phyloP scores from a whole-genome alignment of 2,797 vertebrate genomes.

The Chelonia mydas region DNA sequence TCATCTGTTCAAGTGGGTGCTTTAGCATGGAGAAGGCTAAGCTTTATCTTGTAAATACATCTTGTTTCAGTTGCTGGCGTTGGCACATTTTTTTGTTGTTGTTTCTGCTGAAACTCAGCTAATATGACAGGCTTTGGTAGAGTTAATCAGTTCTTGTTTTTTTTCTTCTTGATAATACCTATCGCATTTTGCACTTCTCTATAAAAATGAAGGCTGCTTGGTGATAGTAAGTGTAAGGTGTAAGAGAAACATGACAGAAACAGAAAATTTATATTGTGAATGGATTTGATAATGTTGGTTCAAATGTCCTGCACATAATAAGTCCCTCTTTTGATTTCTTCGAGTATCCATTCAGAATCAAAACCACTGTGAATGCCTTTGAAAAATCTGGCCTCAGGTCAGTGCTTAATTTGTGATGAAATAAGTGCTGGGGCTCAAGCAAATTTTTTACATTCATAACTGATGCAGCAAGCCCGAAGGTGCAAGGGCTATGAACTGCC shows the following conservation, averaged over 20 bases:
- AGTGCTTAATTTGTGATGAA: not conserved
- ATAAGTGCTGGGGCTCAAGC: not conserved
- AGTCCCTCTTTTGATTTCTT: conserved; percentile 24
- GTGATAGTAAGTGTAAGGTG: conserved; percentile 22
- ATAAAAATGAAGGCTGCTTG: conserved; percentile 65
- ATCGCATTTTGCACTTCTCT: conserved; percentile 37
- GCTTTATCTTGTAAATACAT: conserved; percentile 63
- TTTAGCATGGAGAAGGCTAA: conserved; percentile 32
- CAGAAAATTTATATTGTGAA: conserved; percentile 54
- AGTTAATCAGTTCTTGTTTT: conserved; percentile 36
- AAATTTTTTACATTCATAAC: not conserved
- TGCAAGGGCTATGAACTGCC: not conserved
- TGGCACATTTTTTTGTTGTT: conserved; percentile 60
- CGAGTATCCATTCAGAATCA: conserved; percentile 7
- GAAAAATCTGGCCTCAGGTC: not conserved
- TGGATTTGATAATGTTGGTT: conserved; percentile 43
- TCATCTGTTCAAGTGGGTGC: conserved; percentile 48
- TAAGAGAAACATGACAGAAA: conserved; percentile 34
- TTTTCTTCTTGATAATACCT: conserved; percentile 56
- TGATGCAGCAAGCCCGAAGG: not conserved
- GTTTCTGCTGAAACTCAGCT: conserved; percentile 46
- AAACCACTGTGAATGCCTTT: conserved; percentile 18
- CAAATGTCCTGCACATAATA: conserved; percentile 44
- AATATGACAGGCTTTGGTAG: conserved; percentile 67
- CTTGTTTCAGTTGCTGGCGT: conserved; percentile 45